Conservation (phyloP, 1,140 invertebrate species). For the Akabosia matsudoensis region DNA sequence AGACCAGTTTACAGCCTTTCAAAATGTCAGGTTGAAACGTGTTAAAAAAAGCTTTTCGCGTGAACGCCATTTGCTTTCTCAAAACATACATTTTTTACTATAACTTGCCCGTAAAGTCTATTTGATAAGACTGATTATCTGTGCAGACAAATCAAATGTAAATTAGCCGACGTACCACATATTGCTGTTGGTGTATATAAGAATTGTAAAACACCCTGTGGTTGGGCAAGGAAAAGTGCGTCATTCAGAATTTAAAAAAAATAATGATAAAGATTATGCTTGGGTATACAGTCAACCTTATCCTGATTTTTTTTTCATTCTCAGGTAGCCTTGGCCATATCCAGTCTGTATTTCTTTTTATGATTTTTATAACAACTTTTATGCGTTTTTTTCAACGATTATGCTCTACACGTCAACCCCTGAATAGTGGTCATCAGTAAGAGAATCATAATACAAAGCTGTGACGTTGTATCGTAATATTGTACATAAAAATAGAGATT, state of each 20-base stretch:
- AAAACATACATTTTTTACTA: neutral
- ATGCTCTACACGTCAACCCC: neutral
- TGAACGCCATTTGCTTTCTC: neutral
- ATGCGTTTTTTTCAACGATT: neutral
- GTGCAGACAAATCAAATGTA: neutral
- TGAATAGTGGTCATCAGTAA: neutral
- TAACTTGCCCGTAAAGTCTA: neutral
- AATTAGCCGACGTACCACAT: neutral
- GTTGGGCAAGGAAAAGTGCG: conserved; percentile 9
- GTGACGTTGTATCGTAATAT: too few relatives aligned
- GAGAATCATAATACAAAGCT: neutral
- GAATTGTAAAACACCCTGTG: neutral
- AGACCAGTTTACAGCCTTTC: neutral
- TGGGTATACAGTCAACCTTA: too few relatives aligned
- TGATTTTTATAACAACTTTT: conserved; percentile 14
- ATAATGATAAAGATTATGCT: too few relatives aligned
- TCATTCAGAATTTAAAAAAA: neutral
- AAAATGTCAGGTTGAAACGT: neutral
- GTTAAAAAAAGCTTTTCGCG: neutral
- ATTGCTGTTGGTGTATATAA: neutral
- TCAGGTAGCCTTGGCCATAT: neutral
- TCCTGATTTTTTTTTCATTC: neutral
- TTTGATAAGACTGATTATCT: neutral
- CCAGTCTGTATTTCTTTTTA: neutral
- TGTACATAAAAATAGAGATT: too few relatives aligned